Evolutionary conservation across 2,797 vertebrate genomes (phyloP).

Genomic region (Dryobates pubescens): DNA sequence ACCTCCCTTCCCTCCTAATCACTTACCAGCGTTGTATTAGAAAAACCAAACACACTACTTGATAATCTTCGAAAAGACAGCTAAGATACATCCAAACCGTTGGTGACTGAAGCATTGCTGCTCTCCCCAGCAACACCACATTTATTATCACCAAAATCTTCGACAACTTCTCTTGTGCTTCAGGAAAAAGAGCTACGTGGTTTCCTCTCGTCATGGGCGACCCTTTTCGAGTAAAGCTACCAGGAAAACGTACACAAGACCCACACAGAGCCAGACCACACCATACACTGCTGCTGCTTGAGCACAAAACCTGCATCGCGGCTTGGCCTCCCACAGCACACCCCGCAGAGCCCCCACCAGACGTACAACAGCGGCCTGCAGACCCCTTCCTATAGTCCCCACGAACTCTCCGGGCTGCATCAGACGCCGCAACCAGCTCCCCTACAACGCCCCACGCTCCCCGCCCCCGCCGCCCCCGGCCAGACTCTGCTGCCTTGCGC

Average conservation of each 20-base stretch:
- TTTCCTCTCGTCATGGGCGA: neutral
- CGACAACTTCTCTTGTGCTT: neutral
- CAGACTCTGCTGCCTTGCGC: too few relatives aligned
- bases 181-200: rapidly evolving
- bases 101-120: neutral
- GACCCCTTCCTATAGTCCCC: neutral
- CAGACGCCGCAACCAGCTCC: neutral
- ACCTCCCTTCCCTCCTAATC: neutral
- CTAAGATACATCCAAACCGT: neutral
- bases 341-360: neutral
- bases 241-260: rapidly evolving
- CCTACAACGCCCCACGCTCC: rapidly evolving
- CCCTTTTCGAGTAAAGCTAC: neutral
- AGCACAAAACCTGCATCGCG: neutral
- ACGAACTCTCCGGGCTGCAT: neutral
- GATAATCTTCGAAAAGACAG: neutral
- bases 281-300: rapidly evolving
- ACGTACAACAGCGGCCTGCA: neutral
- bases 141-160: neutral
- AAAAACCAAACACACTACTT: neutral
- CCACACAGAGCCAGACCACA: rapidly evolving
- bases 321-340: neutral
- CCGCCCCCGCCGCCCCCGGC: neutral
- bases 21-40: neutral
- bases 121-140: neutral